These are phyloP conservation scores for Amphiprion percula DNA, from an alignment of 2,113 vertebrate species.

Conservation along the genomic window DNA sequence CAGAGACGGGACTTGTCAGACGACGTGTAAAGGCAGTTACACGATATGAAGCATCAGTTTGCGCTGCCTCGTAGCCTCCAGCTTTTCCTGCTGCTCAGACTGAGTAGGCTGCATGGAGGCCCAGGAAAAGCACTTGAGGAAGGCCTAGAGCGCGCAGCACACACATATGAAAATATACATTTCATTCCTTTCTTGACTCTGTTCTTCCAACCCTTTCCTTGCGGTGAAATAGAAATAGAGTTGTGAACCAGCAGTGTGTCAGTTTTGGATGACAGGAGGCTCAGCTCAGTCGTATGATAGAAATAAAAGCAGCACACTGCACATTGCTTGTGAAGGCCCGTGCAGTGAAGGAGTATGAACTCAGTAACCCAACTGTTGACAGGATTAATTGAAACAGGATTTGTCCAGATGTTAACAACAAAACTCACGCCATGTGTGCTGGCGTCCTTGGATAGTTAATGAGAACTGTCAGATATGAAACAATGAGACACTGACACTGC, in stretches of 20 bases:
- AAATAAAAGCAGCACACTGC: conserved; percentile 44
- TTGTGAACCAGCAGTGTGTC: conserved; percentile 32
- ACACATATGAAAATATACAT: conserved; percentile 32
- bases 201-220: conserved; percentile 38
- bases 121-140: conserved; percentile 18
- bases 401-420: conserved; percentile 40
- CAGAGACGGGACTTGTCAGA: conserved; percentile 52
- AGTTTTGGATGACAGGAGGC: conserved; percentile 38
- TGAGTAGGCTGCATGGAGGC: conserved; percentile 12
- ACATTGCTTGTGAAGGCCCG: conserved; percentile 1
- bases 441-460: conserved; percentile 24
- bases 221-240: conserved; percentile 40
- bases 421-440: not conserved
- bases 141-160: conserved; percentile 20
- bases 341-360: conserved; percentile 17
- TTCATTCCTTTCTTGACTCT: conserved; percentile 1
- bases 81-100: conserved; percentile 66
- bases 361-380: conserved; percentile 5
- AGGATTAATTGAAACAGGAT: conserved; percentile 23
- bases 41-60: conserved; percentile 25
- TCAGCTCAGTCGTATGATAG: conserved; percentile 35
- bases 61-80: conserved; percentile 23
- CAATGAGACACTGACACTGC: conserved; percentile 40
- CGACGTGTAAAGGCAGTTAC: conserved; percentile 5
- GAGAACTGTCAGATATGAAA: conserved; percentile 49